phyloP scores from a whole-genome alignment of 2,797 vertebrate genomes.

The Cichlasoma orientale region DNA sequence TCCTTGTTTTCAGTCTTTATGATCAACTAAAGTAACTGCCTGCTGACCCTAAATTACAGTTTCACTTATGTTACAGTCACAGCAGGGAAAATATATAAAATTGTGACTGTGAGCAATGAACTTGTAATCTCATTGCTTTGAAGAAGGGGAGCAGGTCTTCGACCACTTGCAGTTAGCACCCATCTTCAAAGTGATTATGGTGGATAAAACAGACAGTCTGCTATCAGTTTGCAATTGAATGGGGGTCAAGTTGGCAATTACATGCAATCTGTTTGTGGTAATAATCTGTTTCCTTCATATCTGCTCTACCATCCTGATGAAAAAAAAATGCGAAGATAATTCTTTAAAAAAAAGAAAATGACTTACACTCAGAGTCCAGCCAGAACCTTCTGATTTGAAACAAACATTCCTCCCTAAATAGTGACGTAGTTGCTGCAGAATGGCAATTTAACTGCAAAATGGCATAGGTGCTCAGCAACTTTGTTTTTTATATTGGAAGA shows the following conservation, averaged over 20 bases:
- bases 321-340: neutral
- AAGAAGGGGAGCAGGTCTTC: neutral
- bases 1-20: neutral
- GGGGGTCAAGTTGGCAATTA: neutral
- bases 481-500: neutral
- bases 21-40: neutral
- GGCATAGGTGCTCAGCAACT: neutral
- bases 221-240: neutral
- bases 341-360: neutral
- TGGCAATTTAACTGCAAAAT: neutral
- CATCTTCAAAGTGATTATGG: neutral
- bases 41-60: neutral
- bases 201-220: neutral
- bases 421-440: neutral
- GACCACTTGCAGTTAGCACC: neutral
- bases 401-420: neutral
- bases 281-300: neutral
- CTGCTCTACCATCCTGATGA: neutral
- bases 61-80: neutral
- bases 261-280: neutral
- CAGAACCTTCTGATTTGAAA: neutral
- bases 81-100: neutral
- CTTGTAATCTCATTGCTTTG: neutral
- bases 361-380: neutral
- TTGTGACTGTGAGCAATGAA: neutral